These are phyloP conservation scores for Melanargia galathea DNA, from an alignment of 2,888 invertebrate species.

Conservation along the genomic window DNA sequence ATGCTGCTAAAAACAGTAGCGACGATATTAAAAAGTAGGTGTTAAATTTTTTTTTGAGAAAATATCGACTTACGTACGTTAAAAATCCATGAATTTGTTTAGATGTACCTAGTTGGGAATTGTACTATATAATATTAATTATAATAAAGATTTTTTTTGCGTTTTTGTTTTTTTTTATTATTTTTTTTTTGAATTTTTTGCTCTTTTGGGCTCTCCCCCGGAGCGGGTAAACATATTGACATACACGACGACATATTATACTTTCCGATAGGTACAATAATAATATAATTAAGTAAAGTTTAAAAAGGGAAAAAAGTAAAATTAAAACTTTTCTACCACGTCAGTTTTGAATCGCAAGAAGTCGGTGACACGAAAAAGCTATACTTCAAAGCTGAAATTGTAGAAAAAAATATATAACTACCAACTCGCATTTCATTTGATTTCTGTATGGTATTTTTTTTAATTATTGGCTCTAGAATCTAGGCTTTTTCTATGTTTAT, in stretches of 20 bases:
- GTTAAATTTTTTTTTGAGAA: neutral
- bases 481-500: constrained; percentile 2
- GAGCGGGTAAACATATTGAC: constrained; percentile 67
- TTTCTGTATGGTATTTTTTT: constrained; percentile 31
- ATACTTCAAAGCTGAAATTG: constrained; percentile 63
- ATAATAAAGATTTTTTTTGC: constrained; percentile 55
- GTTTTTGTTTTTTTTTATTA: constrained; percentile 50
- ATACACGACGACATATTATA: constrained; percentile 76
- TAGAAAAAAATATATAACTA: constrained; percentile 57
- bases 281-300: constrained; percentile 41
- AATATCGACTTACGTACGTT: neutral
- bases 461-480: constrained; percentile 4
- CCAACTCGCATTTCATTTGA: constrained; percentile 47
- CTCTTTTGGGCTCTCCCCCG: constrained; percentile 69
- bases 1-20: neutral
- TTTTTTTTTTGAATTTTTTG: constrained; percentile 52
- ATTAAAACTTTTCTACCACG: constrained; percentile 55
- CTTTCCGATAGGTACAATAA: constrained; percentile 52
- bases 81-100: constrained; percentile 6
- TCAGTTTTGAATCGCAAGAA: constrained; percentile 56
- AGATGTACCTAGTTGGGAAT: constrained; percentile 28
- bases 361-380: constrained; percentile 39
- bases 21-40: constrained; percentile 6
- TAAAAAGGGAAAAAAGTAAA: constrained; percentile 47
- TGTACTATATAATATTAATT: constrained; percentile 9